Evolutionary conservation across 2,888 invertebrate species (phyloP).

Genomic region (Dryococelus australis): DNA sequence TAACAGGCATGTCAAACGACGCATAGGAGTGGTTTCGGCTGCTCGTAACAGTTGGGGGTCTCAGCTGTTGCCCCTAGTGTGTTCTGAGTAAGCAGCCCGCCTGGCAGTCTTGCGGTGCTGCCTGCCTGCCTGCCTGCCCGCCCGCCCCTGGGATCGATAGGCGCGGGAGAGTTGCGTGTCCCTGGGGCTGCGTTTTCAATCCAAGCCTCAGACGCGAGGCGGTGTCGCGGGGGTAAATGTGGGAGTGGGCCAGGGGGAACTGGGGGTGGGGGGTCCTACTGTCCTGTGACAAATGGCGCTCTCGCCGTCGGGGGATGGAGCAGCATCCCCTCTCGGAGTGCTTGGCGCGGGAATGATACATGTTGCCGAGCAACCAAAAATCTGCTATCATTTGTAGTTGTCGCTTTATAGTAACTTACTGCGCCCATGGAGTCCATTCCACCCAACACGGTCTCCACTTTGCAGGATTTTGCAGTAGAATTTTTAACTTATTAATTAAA

Average conservation of each 20-base stretch:
- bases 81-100: background rate
- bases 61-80: background rate
- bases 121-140: background rate
- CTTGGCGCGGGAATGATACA: background rate
- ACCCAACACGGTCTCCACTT: no score
- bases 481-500: no score
- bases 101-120: background rate
- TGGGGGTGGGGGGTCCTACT: background rate
- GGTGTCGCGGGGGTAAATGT: background rate
- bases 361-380: background rate
- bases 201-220: background rate
- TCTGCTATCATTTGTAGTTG: background rate
- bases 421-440: no score
- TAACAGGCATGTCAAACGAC: no score
- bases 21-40: no score
- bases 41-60: background rate
- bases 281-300: conserved; percentile 9
- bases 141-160: background rate
- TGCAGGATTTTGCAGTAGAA: no score
- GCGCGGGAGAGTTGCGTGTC: background rate
- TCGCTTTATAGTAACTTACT: background rate
- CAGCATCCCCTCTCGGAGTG: background rate
- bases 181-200: conserved; percentile 10
- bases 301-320: conserved; percentile 7
- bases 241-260: background rate